These are phyloP conservation scores for Echiichthys vipera DNA, from an alignment of 2,797 vertebrate species.

Conservation along the genomic window DNA sequence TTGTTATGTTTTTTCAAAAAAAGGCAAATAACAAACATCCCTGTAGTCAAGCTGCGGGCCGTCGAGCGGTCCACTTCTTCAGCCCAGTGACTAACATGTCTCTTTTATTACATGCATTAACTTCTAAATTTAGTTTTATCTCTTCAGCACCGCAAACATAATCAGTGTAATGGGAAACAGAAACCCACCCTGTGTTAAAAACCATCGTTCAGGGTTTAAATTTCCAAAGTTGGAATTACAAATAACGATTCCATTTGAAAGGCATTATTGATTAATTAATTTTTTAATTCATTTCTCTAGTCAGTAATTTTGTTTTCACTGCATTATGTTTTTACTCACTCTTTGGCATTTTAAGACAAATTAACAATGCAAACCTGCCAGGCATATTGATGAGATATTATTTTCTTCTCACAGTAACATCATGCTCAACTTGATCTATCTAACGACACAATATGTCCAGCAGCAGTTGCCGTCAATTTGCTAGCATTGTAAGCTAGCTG, in stretches of 20 bases:
- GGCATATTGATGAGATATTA: not conserved
- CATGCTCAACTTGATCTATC: not conserved
- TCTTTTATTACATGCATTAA: slow-evolving; percentile 69
- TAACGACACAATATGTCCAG: not conserved
- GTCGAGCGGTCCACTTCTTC: slow-evolving; percentile 53
- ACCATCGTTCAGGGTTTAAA: slow-evolving; percentile 17
- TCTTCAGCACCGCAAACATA: slow-evolving; percentile 68
- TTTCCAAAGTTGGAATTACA: slow-evolving; percentile 37
- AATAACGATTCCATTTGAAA: slow-evolving; percentile 42
- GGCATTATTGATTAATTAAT: slow-evolving; percentile 38
- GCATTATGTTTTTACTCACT: slow-evolving; percentile 47
- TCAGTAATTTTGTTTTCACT: slow-evolving; percentile 43
- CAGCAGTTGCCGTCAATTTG: not conserved
- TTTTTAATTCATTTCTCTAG: slow-evolving; percentile 56
- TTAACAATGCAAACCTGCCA: slow-evolving; percentile 14
- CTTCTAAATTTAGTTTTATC: slow-evolving; percentile 64
- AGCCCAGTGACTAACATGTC: slow-evolving; percentile 57
- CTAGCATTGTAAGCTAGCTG: not conserved
- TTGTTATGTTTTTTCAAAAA: slow-evolving; percentile 68
- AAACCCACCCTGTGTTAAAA: slow-evolving; percentile 41
- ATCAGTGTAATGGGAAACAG: slow-evolving; percentile 67
- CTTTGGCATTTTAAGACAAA: slow-evolving; percentile 35
- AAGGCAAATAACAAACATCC: slow-evolving; percentile 74
- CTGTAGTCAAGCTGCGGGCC: slow-evolving; percentile 52
- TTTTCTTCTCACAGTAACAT: not conserved